Conservation (phyloP, 2,888 invertebrate genomes). For the Ernsta delagoae region DNA sequence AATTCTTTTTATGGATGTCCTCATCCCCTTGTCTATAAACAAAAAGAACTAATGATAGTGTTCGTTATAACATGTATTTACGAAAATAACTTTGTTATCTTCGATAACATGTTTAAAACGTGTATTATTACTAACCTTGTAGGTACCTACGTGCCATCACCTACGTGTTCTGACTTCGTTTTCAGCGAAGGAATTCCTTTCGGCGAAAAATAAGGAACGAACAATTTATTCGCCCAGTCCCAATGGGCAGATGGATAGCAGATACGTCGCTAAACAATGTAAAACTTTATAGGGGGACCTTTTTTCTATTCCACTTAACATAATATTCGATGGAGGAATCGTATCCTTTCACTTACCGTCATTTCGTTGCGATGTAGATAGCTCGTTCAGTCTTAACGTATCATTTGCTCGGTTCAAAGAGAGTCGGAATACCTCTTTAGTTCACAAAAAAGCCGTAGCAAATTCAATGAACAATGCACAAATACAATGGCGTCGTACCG, state of each 20-base stretch:
- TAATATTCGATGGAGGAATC: slow-evolving; percentile 34
- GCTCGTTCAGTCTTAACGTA: slow-evolving; percentile 52
- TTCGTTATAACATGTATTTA: no score
- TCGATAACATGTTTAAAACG: neutral
- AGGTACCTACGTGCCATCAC: neutral
- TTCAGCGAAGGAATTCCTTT: slow-evolving; percentile 19
- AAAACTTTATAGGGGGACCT: slow-evolving; percentile 36
- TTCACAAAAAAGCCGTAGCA: slow-evolving; percentile 50
- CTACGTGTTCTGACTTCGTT: slow-evolving; percentile 8
- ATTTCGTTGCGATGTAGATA: slow-evolving; percentile 38
- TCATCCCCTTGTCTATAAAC: no score
- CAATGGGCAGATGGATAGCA: slow-evolving; percentile 27
- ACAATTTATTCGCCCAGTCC: slow-evolving; percentile 29
- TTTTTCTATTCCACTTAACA: slow-evolving; percentile 50
- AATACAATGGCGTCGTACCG: slow-evolving; percentile 48
- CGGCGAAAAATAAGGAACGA: slow-evolving; percentile 35
- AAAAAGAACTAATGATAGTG: no score
- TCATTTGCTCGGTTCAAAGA: slow-evolving; percentile 54
- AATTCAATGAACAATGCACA: slow-evolving; percentile 62
- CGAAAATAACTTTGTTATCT: no score
- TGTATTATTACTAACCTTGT: neutral
- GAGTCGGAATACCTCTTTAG: slow-evolving; percentile 45
- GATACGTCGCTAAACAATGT: slow-evolving; percentile 33
- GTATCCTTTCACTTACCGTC: slow-evolving; percentile 40
- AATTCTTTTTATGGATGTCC: no score